phyloP scores from a whole-genome alignment of 37 sponge, comb jelly and placozoan species.

The Geodia barretti region DNA sequence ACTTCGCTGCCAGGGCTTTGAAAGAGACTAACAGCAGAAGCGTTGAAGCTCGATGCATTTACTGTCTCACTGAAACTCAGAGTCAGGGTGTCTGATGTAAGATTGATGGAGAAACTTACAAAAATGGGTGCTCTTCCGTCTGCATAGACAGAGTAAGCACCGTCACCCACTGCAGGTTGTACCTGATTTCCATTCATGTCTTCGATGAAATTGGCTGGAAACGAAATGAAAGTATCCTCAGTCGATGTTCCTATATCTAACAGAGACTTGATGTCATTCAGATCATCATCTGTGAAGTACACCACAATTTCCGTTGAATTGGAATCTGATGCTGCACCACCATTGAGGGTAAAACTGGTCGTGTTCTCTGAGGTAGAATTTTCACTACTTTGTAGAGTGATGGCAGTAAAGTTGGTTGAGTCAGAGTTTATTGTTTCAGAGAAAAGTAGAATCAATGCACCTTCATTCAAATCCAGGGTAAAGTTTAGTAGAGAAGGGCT shows the following conservation, averaged over 20 bases:
- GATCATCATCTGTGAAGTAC: slow-evolving; percentile 50
- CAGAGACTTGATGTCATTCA: slow-evolving; percentile 65
- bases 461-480: slow-evolving; percentile 71
- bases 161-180: slow-evolving; percentile 17
- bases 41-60: slow-evolving; percentile 68
- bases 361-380: background rate
- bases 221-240: slow-evolving; percentile 45
- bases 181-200: slow-evolving; percentile 76
- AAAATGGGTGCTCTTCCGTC: slow-evolving; percentile 70
- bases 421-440: slow-evolving; percentile 74
- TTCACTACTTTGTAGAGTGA: slow-evolving; percentile 48
- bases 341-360: slow-evolving; percentile 42
- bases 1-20: slow-evolving; percentile 18
- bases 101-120: slow-evolving; percentile 46
- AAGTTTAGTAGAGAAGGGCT: slow-evolving; percentile 56
- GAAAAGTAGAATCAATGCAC: slow-evolving; percentile 58
- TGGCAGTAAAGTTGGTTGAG: slow-evolving; percentile 51
- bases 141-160: slow-evolving; percentile 49
- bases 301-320: slow-evolving; percentile 79
- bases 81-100: slow-evolving; percentile 52
- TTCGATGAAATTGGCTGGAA: slow-evolving; percentile 41
- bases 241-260: slow-evolving; percentile 51
- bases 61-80: slow-evolving; percentile 82
- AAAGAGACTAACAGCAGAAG: slow-evolving; percentile 42
- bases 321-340: slow-evolving; percentile 41